These are phyloP conservation scores for Brotula barbata DNA, from an alignment of 2,797 vertebrate genomes.

Conservation along the genomic window DNA sequence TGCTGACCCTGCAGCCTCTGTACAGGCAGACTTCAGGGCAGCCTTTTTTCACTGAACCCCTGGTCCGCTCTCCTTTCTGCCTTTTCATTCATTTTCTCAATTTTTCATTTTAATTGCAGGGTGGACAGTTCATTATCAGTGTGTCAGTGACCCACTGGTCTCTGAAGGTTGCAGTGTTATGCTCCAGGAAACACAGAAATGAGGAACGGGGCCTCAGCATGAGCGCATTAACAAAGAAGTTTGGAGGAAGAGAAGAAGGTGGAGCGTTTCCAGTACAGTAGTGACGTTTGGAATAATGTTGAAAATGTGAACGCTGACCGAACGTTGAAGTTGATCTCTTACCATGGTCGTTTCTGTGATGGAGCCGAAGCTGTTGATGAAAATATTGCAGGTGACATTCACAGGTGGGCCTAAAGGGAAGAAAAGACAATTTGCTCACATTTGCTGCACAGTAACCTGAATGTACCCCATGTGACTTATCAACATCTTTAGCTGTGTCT, in stretches of 20 bases:
- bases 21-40: slow-evolving; percentile 42
- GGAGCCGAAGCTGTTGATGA: slow-evolving; percentile 95
- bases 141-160: slow-evolving; percentile 74
- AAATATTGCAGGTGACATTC: slow-evolving; percentile 96
- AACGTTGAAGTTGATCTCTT: no score
- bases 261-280: neutral
- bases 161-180: slow-evolving; percentile 73
- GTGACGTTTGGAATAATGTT: neutral
- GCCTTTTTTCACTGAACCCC: slow-evolving; percentile 31
- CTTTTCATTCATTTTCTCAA: slow-evolving; percentile 66
- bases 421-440: slow-evolving; percentile 18
- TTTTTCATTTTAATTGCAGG: slow-evolving; percentile 81
- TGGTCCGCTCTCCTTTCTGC: neutral
- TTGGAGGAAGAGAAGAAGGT: slow-evolving; percentile 5
- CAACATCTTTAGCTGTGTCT: slow-evolving; percentile 14
- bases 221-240: slow-evolving; percentile 45
- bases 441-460: slow-evolving; percentile 11
- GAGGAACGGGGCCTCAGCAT: slow-evolving; percentile 44
- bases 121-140: slow-evolving; percentile 80
- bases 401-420: slow-evolving; percentile 84
- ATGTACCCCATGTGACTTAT: slow-evolving; percentile 12
- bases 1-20: slow-evolving; percentile 63
- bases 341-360: slow-evolving; percentile 97
- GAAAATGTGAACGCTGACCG: neutral
- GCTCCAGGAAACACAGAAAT: slow-evolving; percentile 68